phyloP scores from a whole-genome alignment of 2,113 vertebrate species.

The Aramus guarauna region DNA sequence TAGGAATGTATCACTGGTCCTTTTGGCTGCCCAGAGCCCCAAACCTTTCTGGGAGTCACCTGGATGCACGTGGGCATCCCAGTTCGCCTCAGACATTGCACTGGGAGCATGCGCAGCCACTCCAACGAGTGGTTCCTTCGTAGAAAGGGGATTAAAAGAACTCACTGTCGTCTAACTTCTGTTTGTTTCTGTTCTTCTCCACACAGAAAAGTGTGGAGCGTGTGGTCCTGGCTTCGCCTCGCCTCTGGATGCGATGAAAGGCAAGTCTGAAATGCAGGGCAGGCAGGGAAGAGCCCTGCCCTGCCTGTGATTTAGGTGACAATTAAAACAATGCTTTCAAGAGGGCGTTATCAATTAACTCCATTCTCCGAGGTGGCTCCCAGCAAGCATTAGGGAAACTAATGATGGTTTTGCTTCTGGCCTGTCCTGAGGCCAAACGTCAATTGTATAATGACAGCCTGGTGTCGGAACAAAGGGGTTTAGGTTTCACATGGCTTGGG shows the following conservation, averaged over 20 bases:
- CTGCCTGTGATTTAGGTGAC: background rate
- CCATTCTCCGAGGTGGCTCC: background rate
- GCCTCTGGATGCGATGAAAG: constrained; percentile 90
- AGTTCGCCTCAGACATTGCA: rapidly evolving
- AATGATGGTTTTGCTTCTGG: background rate
- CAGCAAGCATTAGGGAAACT: background rate
- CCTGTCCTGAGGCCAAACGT: background rate
- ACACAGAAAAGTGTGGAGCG: constrained; percentile 72
- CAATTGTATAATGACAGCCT: too few species aligned
- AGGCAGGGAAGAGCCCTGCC: background rate
- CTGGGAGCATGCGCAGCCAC: rapidly evolving
- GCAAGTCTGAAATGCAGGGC: constrained; percentile 43
- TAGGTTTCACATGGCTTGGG: background rate
- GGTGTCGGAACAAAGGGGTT: background rate
- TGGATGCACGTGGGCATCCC: background rate
- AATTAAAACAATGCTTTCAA: background rate
- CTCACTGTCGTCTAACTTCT: rapidly evolving
- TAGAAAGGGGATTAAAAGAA: background rate
- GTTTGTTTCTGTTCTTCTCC: background rate
- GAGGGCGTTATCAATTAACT: background rate
- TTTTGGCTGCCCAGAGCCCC: background rate
- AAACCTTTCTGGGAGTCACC: background rate
- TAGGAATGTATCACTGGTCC: too few species aligned
- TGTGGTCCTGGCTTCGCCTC: constrained; percentile 87
- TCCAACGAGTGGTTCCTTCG: rapidly evolving